phyloP scores from a whole-genome alignment of 1,140 invertebrate species.

The Caenorhabditis inopinata region DNA sequence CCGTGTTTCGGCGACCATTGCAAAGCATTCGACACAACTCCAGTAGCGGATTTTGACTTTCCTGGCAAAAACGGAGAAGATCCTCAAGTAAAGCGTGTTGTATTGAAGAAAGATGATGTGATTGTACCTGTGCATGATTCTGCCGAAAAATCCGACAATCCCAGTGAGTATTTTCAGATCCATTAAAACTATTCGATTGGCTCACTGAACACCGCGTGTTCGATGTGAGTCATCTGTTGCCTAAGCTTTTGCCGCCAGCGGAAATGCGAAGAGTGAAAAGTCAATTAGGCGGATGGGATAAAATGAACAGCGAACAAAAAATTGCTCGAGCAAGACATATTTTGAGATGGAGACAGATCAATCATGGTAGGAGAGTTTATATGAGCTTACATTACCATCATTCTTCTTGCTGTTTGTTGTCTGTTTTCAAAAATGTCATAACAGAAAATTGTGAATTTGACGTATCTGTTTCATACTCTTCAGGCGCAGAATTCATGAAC shows the following conservation, averaged over 20 bases:
- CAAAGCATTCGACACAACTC: conserved; percentile 13
- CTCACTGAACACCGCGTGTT: conserved; percentile 49
- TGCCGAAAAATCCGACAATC: not conserved
- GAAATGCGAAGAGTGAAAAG: conserved; percentile 49
- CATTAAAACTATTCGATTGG: conserved; percentile 59
- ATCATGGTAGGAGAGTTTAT: not conserved
- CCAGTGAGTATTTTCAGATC: conserved; percentile 54
- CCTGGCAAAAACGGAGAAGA: conserved; percentile 29
- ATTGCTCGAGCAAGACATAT: conserved; percentile 48
- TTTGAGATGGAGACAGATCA: conserved; percentile 33
- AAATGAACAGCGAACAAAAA: conserved; percentile 57
- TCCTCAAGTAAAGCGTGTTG: not conserved
- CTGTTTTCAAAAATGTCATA: too few relatives aligned
- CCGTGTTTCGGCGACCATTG: conserved; percentile 46
- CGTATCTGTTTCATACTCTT: not conserved
- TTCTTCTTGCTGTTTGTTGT: too few relatives aligned
- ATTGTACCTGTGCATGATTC: not conserved
- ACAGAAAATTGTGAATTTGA: not conserved
- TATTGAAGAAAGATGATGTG: not conserved
- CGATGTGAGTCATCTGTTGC: conserved; percentile 58
- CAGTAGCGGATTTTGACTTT: conserved; percentile 38
- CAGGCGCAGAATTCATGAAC: conserved; percentile 32
- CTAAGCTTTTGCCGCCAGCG: conserved; percentile 50
- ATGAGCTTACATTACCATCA: too few relatives aligned
- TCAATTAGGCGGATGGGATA: conserved; percentile 50